Conservation (phyloP, 2,888 invertebrate genomes). For the Sarcophaga variegata region DNA sequence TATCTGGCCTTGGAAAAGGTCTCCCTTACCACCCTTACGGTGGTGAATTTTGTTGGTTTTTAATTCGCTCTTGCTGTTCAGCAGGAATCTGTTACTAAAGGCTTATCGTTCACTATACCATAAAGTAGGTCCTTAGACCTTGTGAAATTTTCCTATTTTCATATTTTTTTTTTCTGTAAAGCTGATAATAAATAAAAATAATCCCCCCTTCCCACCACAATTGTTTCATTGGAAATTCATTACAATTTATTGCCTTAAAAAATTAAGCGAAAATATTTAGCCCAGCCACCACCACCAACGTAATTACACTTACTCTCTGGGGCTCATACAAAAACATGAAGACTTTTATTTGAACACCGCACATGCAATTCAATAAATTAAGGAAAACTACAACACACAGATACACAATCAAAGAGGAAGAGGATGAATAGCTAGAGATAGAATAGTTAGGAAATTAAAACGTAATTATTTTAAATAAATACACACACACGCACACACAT, state of each 20-base stretch:
- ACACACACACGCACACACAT: not conserved
- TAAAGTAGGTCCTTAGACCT: too few relatives aligned
- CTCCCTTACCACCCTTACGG: too few relatives aligned
- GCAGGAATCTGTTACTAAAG: too few relatives aligned
- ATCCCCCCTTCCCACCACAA: too few relatives aligned
- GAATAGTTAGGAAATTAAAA: constrained; percentile 7
- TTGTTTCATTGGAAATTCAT: constrained; percentile 58
- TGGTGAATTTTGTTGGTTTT: too few relatives aligned
- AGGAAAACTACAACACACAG: constrained; percentile 13
- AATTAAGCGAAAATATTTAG: constrained; percentile 37
- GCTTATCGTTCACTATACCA: too few relatives aligned
- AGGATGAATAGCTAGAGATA: not conserved
- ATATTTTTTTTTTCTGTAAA: too few relatives aligned
- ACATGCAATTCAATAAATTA: not conserved
- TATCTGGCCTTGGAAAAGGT: too few relatives aligned
- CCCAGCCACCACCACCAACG: constrained; percentile 8
- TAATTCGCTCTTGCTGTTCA: too few relatives aligned
- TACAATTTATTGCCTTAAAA: constrained; percentile 56
- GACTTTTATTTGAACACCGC: not conserved
- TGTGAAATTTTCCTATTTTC: too few relatives aligned
- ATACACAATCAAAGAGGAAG: not conserved
- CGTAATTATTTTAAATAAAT: not conserved
- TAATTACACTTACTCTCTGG: not conserved
- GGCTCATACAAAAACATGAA: too few relatives aligned
- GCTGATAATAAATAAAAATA: too few relatives aligned